Evolutionary conservation across 2,888 invertebrate genomes (phyloP).

Genomic region (Luperina nickerlii): DNA sequence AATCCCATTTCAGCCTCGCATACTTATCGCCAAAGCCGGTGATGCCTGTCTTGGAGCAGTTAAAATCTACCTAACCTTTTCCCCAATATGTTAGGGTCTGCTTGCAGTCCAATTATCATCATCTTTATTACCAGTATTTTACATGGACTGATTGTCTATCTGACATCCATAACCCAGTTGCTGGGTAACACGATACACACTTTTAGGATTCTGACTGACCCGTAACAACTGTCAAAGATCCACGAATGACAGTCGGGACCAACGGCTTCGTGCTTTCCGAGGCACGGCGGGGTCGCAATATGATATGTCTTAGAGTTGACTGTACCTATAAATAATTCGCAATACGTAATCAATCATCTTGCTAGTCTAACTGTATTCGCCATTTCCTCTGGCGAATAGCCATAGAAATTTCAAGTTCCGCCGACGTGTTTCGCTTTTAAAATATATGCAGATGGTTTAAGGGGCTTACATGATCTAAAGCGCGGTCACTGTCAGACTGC

Average conservation of each 20-base stretch:
- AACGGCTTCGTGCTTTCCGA: neutral
- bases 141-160: too few species aligned
- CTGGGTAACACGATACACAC: neutral
- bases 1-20: too few species aligned
- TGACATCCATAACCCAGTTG: too few species aligned
- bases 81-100: too few species aligned
- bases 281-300: neutral
- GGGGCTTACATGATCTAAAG: too few species aligned
- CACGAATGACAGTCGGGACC: neutral
- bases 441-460: conserved; percentile 55
- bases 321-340: conserved; percentile 68
- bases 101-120: too few species aligned
- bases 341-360: conserved; percentile 73
- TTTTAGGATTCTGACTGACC: neutral
- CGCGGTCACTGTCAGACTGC: too few species aligned
- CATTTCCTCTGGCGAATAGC: conserved; percentile 83
- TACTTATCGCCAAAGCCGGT: too few species aligned
- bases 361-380: conserved; percentile 81
- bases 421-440: conserved; percentile 78
- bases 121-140: too few species aligned
- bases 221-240: neutral
- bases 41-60: too few species aligned
- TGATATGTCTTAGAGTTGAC: neutral
- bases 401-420: conserved; percentile 83
- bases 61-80: too few species aligned